These are phyloP conservation scores for Stomatorhinus ivindoensis DNA, from an alignment of 2,113 vertebrate genomes.

Conservation along the genomic window DNA sequence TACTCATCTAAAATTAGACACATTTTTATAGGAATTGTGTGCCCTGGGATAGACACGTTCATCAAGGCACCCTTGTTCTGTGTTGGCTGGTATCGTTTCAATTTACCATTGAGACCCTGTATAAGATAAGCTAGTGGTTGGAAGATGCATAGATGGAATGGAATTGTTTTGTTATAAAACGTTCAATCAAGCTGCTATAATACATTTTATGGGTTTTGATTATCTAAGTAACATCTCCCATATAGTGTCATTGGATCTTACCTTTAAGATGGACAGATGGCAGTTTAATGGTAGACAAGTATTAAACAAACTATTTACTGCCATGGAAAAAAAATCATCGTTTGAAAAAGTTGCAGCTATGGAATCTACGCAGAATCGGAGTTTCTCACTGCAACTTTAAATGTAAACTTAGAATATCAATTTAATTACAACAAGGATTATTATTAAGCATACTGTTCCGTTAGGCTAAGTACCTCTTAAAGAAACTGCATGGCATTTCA, in stretches of 20 bases:
- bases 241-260: not conserved
- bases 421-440: not conserved
- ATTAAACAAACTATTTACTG: not conserved
- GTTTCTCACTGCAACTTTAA: not conserved
- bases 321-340: not conserved
- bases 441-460: not conserved
- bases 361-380: not conserved
- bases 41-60: not conserved
- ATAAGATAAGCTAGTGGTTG: not conserved
- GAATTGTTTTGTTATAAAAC: not conserved
- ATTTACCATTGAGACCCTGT: not conserved
- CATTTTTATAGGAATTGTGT: not conserved
- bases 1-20: not conserved
- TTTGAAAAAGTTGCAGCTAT: not conserved
- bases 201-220: not conserved
- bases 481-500: not conserved
- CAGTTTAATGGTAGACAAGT: not conserved
- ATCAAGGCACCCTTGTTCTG: not conserved
- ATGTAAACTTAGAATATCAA: not conserved
- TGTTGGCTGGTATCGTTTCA: not conserved
- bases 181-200: not conserved
- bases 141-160: not conserved
- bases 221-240: not conserved
- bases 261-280: not conserved
- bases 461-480: not conserved